Evolutionary conservation across 2,888 invertebrate species (phyloP).

Genomic region (Tenthredo livida): DNA sequence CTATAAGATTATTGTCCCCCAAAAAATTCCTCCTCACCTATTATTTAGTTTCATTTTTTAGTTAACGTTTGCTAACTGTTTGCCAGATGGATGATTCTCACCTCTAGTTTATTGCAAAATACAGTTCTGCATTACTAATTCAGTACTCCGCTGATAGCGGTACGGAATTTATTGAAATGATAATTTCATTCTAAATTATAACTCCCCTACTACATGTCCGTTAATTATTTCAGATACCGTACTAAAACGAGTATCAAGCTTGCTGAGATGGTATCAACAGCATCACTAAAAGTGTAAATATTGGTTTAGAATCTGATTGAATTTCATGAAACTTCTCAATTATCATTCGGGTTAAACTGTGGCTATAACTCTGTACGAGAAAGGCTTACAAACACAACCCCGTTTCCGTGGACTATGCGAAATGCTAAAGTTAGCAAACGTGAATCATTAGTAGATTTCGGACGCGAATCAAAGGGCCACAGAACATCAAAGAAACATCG

Average conservation of each 20-base stretch:
- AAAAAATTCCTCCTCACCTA: background rate
- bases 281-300: background rate
- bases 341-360: background rate
- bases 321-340: background rate
- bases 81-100: background rate
- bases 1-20: background rate
- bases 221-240: background rate
- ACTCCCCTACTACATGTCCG: background rate
- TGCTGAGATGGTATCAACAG: background rate
- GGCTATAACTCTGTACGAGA: background rate
- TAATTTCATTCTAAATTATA: background rate
- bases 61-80: background rate
- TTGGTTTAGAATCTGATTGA: background rate
- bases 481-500: background rate
- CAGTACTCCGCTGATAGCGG: background rate
- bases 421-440: background rate
- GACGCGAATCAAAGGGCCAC: background rate
- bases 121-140: background rate
- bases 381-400: background rate
- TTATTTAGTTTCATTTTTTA: background rate
- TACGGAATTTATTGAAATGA: background rate
- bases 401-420: background rate
- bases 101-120: background rate
- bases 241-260: background rate
- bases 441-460: background rate